phyloP scores from a whole-genome alignment of 1,140 invertebrate genomes.

The Parapsyche elsis region DNA sequence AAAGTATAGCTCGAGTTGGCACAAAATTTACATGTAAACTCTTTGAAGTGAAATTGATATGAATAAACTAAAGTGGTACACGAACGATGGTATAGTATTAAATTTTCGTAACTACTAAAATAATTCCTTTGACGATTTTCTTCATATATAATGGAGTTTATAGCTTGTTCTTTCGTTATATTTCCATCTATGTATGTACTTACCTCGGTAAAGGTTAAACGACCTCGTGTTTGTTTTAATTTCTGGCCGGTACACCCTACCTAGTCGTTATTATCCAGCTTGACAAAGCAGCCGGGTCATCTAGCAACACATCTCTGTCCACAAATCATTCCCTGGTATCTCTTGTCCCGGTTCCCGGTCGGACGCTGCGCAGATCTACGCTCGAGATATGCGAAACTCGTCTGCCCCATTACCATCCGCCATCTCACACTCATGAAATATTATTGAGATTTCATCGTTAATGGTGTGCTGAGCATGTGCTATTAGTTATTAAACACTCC shows the following conservation, averaged over 20 bases:
- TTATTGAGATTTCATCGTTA: background rate
- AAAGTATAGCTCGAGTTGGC: too few relatives aligned
- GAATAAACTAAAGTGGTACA: too few relatives aligned
- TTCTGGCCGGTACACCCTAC: background rate
- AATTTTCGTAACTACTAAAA: too few relatives aligned
- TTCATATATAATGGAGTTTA: too few relatives aligned
- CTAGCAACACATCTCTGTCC: conserved; percentile 35
- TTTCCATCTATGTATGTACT: too few relatives aligned
- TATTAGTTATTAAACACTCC: background rate
- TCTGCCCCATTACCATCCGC: background rate
- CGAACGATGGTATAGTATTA: too few relatives aligned
- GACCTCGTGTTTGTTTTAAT: background rate
- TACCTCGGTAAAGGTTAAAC: background rate
- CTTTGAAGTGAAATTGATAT: too few relatives aligned
- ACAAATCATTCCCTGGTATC: conserved; percentile 45
- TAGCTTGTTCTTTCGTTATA: too few relatives aligned
- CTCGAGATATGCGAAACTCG: conserved; percentile 20
- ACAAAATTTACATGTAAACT: too few relatives aligned
- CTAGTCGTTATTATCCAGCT: background rate
- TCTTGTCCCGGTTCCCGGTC: background rate
- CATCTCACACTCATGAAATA: background rate
- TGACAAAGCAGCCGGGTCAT: conserved; percentile 35
- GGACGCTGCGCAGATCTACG: conserved; percentile 34
- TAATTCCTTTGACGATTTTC: too few relatives aligned
- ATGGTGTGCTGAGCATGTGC: background rate